These are phyloP conservation scores for Ormyrus rosae DNA, from an alignment of 2,888 invertebrate species.

Conservation along the genomic window DNA sequence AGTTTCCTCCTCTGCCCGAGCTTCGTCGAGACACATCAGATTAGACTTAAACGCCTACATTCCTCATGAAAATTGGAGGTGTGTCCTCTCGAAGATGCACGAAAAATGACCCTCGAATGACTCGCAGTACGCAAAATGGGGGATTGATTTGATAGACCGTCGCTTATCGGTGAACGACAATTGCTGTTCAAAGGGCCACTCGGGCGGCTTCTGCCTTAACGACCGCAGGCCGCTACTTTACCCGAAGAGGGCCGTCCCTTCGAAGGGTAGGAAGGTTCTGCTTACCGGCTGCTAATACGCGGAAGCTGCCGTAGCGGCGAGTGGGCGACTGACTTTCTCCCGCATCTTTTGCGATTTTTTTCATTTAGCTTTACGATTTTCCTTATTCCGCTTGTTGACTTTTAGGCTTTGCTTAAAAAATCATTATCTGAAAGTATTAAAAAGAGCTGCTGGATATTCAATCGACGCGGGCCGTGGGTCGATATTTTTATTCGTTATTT, in stretches of 20 bases:
- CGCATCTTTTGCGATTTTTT: neutral
- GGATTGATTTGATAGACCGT: slow-evolving; percentile 29
- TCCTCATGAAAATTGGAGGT: neutral
- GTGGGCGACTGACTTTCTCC: slow-evolving; percentile 4
- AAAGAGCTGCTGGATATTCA: no score
- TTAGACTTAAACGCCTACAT: slow-evolving; percentile 26
- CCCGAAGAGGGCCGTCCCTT: neutral
- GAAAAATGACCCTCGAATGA: slow-evolving; percentile 5
- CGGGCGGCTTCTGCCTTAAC: slow-evolving; percentile 40
- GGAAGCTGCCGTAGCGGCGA: neutral
- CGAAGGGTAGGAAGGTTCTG: neutral
- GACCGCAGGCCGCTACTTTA: slow-evolving; percentile 48
- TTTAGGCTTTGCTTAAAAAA: no score
- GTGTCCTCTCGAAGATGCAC: neutral
- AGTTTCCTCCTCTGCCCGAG: slow-evolving; percentile 32
- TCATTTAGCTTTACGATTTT: neutral
- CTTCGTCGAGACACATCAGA: slow-evolving; percentile 22
- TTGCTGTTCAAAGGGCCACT: neutral
- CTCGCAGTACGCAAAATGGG: slow-evolving; percentile 18
- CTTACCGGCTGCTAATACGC: slow-evolving; percentile 44
- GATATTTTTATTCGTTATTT: no score
- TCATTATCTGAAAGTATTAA: no score
- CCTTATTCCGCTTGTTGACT: neutral
- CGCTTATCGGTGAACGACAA: slow-evolving; percentile 16
- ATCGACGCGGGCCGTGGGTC: no score